Conservation (phyloP, 2,797 vertebrate species). For the Myripristis murdjan region DNA sequence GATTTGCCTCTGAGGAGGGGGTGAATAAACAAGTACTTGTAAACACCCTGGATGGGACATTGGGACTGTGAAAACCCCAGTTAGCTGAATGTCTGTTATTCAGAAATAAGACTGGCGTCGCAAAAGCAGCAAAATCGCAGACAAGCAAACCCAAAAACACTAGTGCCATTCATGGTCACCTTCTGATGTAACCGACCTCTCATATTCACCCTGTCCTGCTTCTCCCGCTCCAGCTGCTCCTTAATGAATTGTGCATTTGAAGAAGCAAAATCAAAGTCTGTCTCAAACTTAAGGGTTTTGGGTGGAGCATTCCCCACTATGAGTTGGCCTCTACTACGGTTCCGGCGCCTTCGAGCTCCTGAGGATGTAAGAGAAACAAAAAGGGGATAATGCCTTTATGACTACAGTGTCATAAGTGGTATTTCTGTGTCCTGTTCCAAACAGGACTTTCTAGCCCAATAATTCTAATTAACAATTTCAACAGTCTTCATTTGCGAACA, state of each 20-base stretch:
- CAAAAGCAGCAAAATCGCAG: background rate
- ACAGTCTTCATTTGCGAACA: background rate
- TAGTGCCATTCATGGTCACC: background rate
- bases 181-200: constrained; percentile 86
- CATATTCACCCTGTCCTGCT: constrained; percentile 87
- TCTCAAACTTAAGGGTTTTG: constrained; percentile 92
- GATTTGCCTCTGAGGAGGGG: constrained; percentile 67
- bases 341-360: constrained; percentile 91
- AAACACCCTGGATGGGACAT: background rate
- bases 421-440: no score
- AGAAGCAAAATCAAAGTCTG: constrained; percentile 98
- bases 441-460: no score
- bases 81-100: background rate
- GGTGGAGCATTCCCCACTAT: constrained; percentile 85
- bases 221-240: constrained; percentile 92
- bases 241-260: constrained; percentile 98
- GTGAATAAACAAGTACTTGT: constrained; percentile 6
- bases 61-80: background rate
- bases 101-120: background rate
- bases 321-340: constrained; percentile 91
- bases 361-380: constrained; percentile 14
- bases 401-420: background rate
- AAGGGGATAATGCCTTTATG: background rate
- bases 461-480: background rate
- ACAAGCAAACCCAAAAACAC: no score